Conservation (phyloP, 1,140 invertebrate species). For the Argopecten irradians region DNA sequence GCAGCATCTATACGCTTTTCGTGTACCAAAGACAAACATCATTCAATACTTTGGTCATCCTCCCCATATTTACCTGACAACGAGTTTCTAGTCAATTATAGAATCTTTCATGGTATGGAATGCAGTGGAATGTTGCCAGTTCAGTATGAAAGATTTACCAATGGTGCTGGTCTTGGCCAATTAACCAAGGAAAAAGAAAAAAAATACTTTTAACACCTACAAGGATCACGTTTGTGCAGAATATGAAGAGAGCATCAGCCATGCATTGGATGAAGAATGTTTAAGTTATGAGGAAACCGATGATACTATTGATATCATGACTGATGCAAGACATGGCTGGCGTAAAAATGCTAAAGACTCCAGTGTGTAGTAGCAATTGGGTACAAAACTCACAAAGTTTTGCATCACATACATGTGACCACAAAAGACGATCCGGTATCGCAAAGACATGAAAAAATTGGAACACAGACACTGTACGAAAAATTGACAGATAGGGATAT, state of each 20-base stretch:
- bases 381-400: slow-evolving; percentile 30
- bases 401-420: slow-evolving; percentile 19
- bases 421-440: slow-evolving; percentile 25
- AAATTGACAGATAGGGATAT: background rate
- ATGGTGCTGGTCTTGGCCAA: background rate
- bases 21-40: background rate
- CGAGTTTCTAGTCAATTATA: too few species aligned
- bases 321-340: slow-evolving; percentile 32
- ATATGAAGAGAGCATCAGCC: too few species aligned
- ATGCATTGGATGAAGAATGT: background rate
- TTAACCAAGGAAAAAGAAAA: background rate
- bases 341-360: slow-evolving; percentile 34
- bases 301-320: background rate
- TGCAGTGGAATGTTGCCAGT: background rate
- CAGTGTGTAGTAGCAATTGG: background rate
- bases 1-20: background rate
- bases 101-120: too few species aligned
- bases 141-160: background rate
- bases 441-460: slow-evolving; percentile 42
- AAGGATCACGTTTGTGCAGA: background rate
- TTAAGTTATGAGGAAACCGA: background rate
- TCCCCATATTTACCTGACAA: background rate
- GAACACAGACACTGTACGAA: slow-evolving; percentile 15
- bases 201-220: background rate
- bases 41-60: too few species aligned